A percentile compares a stretch with the other conserved stretches of the same genome.
These are phyloP conservation scores for Ceratina japonica DNA, from an alignment of 1,140 invertebrate genomes.

Conservation along the genomic window DNA sequence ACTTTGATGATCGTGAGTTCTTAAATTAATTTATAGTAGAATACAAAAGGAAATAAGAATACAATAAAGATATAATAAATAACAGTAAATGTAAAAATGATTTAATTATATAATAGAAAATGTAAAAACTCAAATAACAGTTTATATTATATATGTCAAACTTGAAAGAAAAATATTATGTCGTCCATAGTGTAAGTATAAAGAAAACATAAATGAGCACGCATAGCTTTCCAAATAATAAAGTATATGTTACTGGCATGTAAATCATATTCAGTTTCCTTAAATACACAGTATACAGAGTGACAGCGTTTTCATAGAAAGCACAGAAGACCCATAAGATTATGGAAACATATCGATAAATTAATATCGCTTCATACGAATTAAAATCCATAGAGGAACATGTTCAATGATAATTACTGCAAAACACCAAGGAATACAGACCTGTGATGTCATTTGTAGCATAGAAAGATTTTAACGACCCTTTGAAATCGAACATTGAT, in stretches of 20 bases:
- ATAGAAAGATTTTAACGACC: slow-evolving; percentile 71
- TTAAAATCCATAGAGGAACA: slow-evolving; percentile 56
- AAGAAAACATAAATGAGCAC: background rate
- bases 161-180: background rate
- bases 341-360: background rate
- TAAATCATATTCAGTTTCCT: too few relatives aligned
- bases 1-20: background rate
- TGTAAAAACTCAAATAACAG: slow-evolving; percentile 36
- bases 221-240: background rate
- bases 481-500: slow-evolving; percentile 77
- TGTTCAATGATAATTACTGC: slow-evolving; percentile 57
- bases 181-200: slow-evolving; percentile 7
- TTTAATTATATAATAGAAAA: slow-evolving; percentile 32
- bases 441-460: slow-evolving; percentile 70
- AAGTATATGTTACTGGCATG: background rate
- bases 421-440: slow-evolving; percentile 62
- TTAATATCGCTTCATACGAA: slow-evolving; percentile 49
- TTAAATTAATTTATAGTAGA: background rate
- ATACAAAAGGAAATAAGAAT: slow-evolving; percentile 29
- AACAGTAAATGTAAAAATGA: slow-evolving; percentile 43
- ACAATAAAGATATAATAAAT: slow-evolving; percentile 44
- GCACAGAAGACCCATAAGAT: background rate
- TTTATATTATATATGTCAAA: slow-evolving; percentile 20
- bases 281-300: too few relatives aligned
- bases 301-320: background rate